Base-by-base conservation (phyloP, 1,140 invertebrate species). In the Euwallacea fornicatus region DNA sequence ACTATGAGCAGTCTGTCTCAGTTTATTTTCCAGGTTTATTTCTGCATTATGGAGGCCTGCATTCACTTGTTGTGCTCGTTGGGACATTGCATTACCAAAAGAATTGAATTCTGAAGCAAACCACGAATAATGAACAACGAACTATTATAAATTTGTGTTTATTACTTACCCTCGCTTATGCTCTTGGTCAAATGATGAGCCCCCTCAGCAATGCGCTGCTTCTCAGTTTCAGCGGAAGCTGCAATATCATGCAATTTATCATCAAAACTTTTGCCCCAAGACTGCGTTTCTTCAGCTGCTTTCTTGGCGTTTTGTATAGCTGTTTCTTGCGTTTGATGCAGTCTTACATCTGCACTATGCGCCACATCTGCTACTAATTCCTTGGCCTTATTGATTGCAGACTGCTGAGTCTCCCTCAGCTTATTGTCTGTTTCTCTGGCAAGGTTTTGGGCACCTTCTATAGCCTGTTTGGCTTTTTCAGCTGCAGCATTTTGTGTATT, bases 41-140 rank as follows among this genome's bases (percentile, higher is more conserved):
- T 71, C 71, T 9, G 75, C 73, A 50, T 76, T 66, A 54, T 75
- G 71, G 10, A 76, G 50, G 10, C 73, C 73, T 21, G 70, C 71
- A 58, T 69, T 74, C 4, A 76, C 13, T 44, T 74, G 42, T 6
- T 74, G 61, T 47, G 72, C 62, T 59, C 56, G 69, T 56, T 75
- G 73, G 7, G 56, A 59, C 55, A 71, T 67, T 41, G 58, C 60
- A 50, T 43, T 70, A 11, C 68, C 72, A 46, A 66, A 62, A 9
- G 72, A 53, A 16, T 72, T 44, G 21, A 63, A 66, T 59, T 63
- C 64, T 75, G 41, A 44, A 71, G 59, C 71, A 62, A n/a, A 9
- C 1, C 4, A 13, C 9, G 44, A 46, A 46, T 50, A 50, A 50
- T 50, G 46, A 50, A 11, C 7, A 50, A 50, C 7, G 7, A 50